phyloP scores from a whole-genome alignment of 2,888 invertebrate species.

The Drosophila eohydei region DNA sequence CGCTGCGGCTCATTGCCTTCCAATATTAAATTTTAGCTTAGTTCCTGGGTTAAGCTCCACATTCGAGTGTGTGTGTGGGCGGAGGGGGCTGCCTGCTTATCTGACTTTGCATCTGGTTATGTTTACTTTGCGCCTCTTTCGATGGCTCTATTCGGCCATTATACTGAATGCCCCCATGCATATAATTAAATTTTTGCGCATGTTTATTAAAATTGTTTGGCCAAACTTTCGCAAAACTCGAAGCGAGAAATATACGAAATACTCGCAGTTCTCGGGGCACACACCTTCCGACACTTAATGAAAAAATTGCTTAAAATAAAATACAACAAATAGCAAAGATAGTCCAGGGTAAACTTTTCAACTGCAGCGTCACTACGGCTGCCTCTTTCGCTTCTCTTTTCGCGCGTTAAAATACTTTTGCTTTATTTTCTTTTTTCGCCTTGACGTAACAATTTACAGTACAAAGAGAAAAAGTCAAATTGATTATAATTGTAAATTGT shows the following conservation, averaged over 20 bases:
- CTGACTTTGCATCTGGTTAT: conserved; percentile 72
- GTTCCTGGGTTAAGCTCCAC: conserved; percentile 66
- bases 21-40: conserved; percentile 78
- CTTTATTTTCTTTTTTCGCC: conserved; percentile 42
- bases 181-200: conserved; percentile 77
- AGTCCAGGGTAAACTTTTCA: conserved; percentile 63
- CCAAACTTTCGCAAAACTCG: conserved; percentile 43
- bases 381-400: conserved; percentile 8
- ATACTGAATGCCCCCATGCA: conserved; percentile 73
- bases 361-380: conserved; percentile 64
- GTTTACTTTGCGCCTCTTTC: conserved; percentile 68
- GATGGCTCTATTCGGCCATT: conserved; percentile 72
- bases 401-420: conserved; percentile 66
- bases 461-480: conserved; percentile 56
- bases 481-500: conserved; percentile 79
- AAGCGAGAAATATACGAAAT: conserved; percentile 31
- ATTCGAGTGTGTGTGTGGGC: conserved; percentile 16
- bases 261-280: conserved; percentile 31
- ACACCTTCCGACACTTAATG: conserved; percentile 40
- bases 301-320: conserved; percentile 54
- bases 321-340: conserved; percentile 34
- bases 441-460: conserved; percentile 60
- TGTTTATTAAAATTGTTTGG: conserved; percentile 77
- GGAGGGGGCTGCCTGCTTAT: conserved; percentile 51
- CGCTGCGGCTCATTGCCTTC: conserved; percentile 76